Conservation (phyloP, 2,113 vertebrate species). For the Pantherophis guttatus region DNA sequence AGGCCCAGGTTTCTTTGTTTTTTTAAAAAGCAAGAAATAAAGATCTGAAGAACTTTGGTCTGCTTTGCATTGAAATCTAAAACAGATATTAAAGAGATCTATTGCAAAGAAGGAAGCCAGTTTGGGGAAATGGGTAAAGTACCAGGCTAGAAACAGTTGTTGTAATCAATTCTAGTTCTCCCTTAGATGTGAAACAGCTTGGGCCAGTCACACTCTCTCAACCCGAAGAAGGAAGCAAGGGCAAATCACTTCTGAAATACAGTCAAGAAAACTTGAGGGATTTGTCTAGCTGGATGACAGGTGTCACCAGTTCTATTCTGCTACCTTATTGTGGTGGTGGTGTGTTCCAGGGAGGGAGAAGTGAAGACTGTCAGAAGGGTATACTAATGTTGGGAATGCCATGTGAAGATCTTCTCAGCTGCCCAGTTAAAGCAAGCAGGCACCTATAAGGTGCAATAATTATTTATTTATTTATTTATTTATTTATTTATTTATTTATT, state of each 20-base stretch:
- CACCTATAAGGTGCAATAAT: neutral
- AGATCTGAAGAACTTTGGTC: neutral
- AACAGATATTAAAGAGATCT: neutral
- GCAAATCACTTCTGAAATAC: neutral
- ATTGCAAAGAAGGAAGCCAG: neutral
- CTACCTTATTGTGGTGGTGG: neutral
- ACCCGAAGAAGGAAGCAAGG: neutral
- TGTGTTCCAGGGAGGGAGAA: neutral
- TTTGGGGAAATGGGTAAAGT: neutral
- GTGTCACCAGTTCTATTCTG: neutral
- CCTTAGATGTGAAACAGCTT: neutral
- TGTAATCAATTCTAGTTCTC: neutral
- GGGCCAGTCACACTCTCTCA: neutral
- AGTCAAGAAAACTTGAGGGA: neutral
- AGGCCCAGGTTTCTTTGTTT: neutral
- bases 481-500: no score
- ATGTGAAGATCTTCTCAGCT: neutral
- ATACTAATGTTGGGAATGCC: neutral
- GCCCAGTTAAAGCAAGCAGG: neutral
- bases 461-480: no score
- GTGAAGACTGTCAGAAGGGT: neutral
- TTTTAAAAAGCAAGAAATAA: neutral
- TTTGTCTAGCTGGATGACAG: neutral
- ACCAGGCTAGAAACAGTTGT: neutral
- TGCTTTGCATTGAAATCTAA: neutral